Evolutionary conservation across 2,888 invertebrate species (phyloP), one percentile per base, ranked within the genome.

Genomic region (Odontothrips loti): DNA sequence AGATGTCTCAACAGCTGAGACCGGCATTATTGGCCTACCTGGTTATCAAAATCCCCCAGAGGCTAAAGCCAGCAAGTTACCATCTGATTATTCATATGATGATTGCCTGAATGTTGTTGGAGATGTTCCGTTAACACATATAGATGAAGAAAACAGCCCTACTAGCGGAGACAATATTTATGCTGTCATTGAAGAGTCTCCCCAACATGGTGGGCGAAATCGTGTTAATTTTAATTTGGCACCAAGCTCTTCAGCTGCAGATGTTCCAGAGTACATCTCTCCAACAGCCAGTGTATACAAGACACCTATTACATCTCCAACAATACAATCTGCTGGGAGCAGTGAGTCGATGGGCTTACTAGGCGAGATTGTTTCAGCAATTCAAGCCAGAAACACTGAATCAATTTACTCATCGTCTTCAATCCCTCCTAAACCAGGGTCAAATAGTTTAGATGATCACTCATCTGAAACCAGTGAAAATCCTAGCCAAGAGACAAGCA

Each of bases 311-410:
- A 27, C 68, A 27, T 75, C 68, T 75, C 68, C 68, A 6, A 75
- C 23, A 75, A 75, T 75, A 12, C 68, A 75, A 27, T 81, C 83
- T 47, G 82, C 80, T 79, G 82, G 82, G 4, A 82, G 82, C 79
- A 89, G 89, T 17, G 93, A 93, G 82, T 93, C 92, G 83, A 91
- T 94, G 89, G 95, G 95, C 0, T 87, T 96, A 29, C 87, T 96
- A 0, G 94, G 95, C 11, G 96, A 96, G 88, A 96, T 96, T 82
- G 96, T 96, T 0, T 92, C 92, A 79, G 96, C 96, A 87, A 96
- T 96, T 85, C 95, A 96, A 85, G 93, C 93, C 85, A 89, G 95
- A 51, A 96, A 96, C 86, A 93, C 94, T 63, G 95, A 96, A 84
- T 95, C 95, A 0, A 95, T 96, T 84, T 96, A 96, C 86, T 95